Conservation (phyloP, 2,888 invertebrate genomes). For the Acrobasis suavella region DNA sequence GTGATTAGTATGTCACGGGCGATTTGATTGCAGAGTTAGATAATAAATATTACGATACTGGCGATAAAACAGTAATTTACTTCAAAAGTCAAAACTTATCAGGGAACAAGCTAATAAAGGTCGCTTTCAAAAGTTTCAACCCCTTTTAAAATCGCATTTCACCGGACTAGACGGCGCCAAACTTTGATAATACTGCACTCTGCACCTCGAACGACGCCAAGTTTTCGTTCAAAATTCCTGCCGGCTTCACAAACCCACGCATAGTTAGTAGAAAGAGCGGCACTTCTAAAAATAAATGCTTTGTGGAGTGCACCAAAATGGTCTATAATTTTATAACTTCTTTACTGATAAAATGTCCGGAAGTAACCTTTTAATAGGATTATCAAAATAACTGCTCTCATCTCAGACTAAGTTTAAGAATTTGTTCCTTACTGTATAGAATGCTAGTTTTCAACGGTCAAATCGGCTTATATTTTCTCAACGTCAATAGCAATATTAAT, state of each 20-base stretch:
- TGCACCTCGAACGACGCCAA: neutral
- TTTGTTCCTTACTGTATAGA: neutral
- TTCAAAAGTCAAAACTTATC: neutral
- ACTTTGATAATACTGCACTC: neutral
- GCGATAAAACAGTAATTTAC: neutral
- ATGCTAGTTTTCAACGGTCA: no score
- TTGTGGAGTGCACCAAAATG: constrained; percentile 9
- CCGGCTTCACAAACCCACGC: neutral
- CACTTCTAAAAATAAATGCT: constrained; percentile 15
- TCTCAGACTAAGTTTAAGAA: constrained; percentile 6
- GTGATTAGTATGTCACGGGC: neutral
- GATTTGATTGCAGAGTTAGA: neutral
- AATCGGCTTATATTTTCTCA: no score
- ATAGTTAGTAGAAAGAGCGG: neutral
- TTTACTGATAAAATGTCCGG: constrained; percentile 44
- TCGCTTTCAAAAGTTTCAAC: neutral
- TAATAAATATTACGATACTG: neutral
- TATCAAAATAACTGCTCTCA: constrained; percentile 45
- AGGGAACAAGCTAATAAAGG: neutral
- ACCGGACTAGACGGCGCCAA: constrained; percentile 23
- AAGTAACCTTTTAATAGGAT: constrained; percentile 50
- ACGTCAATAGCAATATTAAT: no score
- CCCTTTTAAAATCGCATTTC: neutral
- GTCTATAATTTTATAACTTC: constrained; percentile 38
- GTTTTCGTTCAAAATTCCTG: constrained; percentile 13